phyloP scores from a whole-genome alignment of 2,888 invertebrate species.

The Cistogaster globosa region DNA sequence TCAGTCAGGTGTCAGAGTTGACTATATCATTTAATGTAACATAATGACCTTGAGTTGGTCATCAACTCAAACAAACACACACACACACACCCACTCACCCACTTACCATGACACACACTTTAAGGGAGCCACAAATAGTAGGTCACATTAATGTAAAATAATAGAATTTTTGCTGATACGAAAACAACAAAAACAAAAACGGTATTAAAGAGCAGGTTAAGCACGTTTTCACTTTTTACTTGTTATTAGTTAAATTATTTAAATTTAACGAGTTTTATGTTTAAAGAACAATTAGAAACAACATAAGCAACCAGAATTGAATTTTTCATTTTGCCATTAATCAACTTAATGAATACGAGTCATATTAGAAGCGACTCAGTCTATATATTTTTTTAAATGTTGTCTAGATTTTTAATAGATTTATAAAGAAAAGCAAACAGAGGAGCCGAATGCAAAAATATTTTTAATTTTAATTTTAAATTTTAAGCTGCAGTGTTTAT shows the following conservation, averaged over 20 bases:
- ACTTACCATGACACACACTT: too few relatives aligned
- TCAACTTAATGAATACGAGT: not conserved
- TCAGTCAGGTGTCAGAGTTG: slow-evolving; percentile 68
- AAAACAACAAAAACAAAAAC: too few relatives aligned
- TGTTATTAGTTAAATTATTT: slow-evolving; percentile 78
- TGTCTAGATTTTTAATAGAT: not conserved
- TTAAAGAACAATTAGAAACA: slow-evolving; percentile 25
- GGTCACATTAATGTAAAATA: slow-evolving; percentile 4
- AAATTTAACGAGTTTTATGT: slow-evolving; percentile 72
- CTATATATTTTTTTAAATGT: not conserved
- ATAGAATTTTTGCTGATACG: not conserved
- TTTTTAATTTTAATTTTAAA: too few relatives aligned
- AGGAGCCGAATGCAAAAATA: too few relatives aligned
- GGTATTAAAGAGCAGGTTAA: not conserved
- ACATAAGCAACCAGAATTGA: slow-evolving; percentile 1
- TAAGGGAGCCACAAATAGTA: not conserved
- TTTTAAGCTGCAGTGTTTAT: too few relatives aligned
- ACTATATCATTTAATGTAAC: slow-evolving; percentile 64
- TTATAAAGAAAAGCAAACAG: not conserved
- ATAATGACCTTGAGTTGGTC: slow-evolving; percentile 61
- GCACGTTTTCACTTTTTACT: slow-evolving; percentile 70
- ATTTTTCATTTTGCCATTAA: slow-evolving; percentile 17
- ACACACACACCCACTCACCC: not conserved
- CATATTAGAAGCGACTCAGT: not conserved
- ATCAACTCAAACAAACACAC: slow-evolving; percentile 18